Evolutionary conservation across 2,888 invertebrate species (phyloP).

Genomic region (Melinopterus prodromus): DNA sequence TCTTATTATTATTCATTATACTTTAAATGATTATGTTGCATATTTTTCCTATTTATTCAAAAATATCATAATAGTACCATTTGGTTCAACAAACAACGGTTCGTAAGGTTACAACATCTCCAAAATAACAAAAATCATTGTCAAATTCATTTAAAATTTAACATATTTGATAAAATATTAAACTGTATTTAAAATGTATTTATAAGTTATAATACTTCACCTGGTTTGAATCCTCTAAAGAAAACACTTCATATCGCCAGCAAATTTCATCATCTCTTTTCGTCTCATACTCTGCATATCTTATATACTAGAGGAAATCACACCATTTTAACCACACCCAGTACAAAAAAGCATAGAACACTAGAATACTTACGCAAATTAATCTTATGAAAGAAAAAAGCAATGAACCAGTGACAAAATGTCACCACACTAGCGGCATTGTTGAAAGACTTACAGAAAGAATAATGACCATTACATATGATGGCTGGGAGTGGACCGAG

Average conservation of each 20-base stretch:
- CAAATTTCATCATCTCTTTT: not conserved
- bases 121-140: too few species aligned
- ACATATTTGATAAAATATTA: too few species aligned
- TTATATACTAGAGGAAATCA: not conserved
- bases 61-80: too few species aligned
- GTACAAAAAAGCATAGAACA: not conserved
- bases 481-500: slow-evolving; percentile 32
- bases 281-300: not conserved
- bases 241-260: not conserved
- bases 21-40: too few species aligned
- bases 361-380: not conserved
- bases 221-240: too few species aligned
- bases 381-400: not conserved
- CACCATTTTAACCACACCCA: not conserved
- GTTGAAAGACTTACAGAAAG: slow-evolving; percentile 22
- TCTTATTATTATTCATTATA: too few species aligned
- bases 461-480: slow-evolving; percentile 13
- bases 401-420: not conserved
- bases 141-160: too few species aligned
- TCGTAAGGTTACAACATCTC: too few species aligned
- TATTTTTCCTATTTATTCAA: too few species aligned
- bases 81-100: too few species aligned
- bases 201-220: too few species aligned
- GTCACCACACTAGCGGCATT: not conserved
- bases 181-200: too few species aligned